phyloP scores from a whole-genome alignment of 2,113 vertebrate genomes.

The Pluvialis apricaria region DNA sequence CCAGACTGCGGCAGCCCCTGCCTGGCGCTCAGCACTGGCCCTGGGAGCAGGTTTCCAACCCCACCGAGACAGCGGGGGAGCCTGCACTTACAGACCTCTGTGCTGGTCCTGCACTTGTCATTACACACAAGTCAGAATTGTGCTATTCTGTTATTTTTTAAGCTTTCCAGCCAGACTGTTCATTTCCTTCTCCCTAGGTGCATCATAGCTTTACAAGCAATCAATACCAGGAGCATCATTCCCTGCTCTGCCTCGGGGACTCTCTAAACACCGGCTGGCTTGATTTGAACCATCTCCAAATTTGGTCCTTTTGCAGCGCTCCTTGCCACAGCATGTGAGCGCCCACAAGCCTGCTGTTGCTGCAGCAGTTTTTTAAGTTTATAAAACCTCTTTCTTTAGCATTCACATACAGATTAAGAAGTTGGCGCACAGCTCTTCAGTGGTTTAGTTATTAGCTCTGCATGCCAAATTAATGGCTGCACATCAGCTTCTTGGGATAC shows the following conservation, averaged over 20 bases:
- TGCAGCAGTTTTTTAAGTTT: background rate
- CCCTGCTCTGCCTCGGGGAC: background rate
- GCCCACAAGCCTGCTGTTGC: background rate
- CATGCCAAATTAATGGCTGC: background rate
- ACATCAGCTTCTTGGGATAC: background rate
- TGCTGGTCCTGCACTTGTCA: background rate
- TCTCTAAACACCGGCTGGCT: background rate
- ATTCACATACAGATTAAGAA: background rate
- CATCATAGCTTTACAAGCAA: background rate
- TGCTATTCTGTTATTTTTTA: background rate
- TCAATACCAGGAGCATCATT: background rate
- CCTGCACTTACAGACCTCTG: background rate
- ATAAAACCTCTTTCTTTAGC: background rate
- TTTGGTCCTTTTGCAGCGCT: background rate
- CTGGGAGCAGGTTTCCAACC: background rate
- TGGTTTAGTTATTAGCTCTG: background rate
- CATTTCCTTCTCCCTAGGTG: background rate
- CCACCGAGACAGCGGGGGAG: background rate
- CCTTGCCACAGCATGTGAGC: background rate
- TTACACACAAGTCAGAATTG: accelerated
- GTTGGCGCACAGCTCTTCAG: background rate
- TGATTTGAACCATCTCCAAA: background rate
- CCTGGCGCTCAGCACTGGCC: background rate
- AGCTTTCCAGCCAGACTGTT: background rate
- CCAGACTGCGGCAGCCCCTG: background rate